Base-by-base conservation (phyloP, 2,888 invertebrate species). In the Syritta pipiens region DNA sequence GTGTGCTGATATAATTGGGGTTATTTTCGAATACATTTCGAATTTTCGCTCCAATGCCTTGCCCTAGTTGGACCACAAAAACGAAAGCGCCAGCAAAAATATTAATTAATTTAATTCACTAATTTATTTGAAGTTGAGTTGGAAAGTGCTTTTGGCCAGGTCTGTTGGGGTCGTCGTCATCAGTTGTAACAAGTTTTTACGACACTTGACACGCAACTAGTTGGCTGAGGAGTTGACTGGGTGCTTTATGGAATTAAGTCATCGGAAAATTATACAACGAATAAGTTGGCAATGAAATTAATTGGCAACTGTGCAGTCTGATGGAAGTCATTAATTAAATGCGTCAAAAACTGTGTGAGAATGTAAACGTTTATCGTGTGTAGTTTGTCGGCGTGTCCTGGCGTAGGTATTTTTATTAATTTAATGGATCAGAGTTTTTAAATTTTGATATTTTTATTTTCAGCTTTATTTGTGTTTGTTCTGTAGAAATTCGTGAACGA, bases 1-100 rank as follows among this genome's bases (percentile, higher is more conserved):
- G 48, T 59, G 57, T 59, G 57, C 30, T 19, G 28, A 48, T 68
- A 68, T n/a, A n/a, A 68, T 68, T 68, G 49, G 30, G 68, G 57
- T 68, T 68, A 48, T 68, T 68, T 49, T 57, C 48, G 40, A 30
- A 57, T 22, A 40, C 30, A 24, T 59, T 68, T 68, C 22, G 42
- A 49, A 40, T 22, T 28, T 30, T 30, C 63, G 22, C 57, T 10
- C 17, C 5, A 17, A 6, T 5, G 14, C 12, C n/a, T n/a, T 37
- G 14, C 14, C 35, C 7, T 7, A 35, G 20, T 37, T 24, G 26
- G n/a, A 3, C n/a, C 10, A 24, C 20, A 1, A 46, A 46, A 22
- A 26, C 4, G 3, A 7, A 26, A 4, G 26, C 19, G 42, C 37
- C 10, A 12, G 40, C 10, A 19, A 28, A 57, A 57, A 57, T 57